Evolutionary conservation across 2,888 invertebrate genomes (phyloP).

Genomic region (Perizoma affinitatum): DNA sequence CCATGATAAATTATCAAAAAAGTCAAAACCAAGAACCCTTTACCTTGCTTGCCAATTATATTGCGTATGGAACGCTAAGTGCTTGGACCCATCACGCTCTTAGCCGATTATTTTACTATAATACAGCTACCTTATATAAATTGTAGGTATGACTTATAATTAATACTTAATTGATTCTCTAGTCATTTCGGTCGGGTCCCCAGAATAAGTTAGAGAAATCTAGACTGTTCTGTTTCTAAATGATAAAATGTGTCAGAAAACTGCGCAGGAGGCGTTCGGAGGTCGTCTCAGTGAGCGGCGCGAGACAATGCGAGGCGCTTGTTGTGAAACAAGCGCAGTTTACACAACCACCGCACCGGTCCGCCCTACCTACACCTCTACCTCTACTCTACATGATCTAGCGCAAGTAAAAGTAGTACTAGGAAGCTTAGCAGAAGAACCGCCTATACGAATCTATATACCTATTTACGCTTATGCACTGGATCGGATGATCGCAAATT

Average conservation of each 20-base stretch:
- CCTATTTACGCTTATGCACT: constrained; percentile 5
- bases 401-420: constrained; percentile 45
- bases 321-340: constrained; percentile 78
- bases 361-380: constrained; percentile 58
- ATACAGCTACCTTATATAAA: no score
- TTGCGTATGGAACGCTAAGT: no score
- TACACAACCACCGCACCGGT: constrained; percentile 63
- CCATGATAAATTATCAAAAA: no score
- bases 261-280: constrained; percentile 60
- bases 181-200: not conserved
- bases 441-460: constrained; percentile 31
- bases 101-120: no score
- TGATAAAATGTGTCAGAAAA: constrained; percentile 65
- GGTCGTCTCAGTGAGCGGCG: constrained; percentile 81
- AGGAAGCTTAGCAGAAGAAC: constrained; percentile 40
- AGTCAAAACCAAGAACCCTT: no score
- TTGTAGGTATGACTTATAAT: no score
- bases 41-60: no score
- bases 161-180: no score
- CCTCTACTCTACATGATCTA: constrained; percentile 50
- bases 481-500: constrained; percentile 20
- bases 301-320: constrained; percentile 80
- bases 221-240: constrained; percentile 27
- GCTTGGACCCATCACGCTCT: no score
- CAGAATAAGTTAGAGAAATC: constrained; percentile 6